A percentile compares a stretch with the other conserved stretches of the same genome.
Conservation (phyloP, 2,888 invertebrate species). For the Hybos culiciformis region DNA sequence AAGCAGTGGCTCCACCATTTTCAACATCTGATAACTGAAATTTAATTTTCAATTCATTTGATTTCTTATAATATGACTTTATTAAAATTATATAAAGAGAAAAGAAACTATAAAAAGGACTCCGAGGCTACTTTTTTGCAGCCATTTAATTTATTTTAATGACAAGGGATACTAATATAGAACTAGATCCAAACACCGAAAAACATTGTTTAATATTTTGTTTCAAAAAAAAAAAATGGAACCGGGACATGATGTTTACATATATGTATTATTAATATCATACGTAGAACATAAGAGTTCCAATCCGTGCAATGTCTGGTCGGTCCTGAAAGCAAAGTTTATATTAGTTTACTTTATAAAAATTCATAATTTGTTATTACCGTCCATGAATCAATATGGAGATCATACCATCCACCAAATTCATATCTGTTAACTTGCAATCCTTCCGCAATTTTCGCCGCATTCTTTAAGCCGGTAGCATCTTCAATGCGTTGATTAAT, state of each 20-base stretch:
- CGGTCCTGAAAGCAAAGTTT: no score
- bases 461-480: constrained; percentile 27
- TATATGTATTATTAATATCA: no score
- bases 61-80: neutral
- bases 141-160: no score
- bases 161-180: no score
- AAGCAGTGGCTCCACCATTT: constrained; percentile 48
- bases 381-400: constrained; percentile 27
- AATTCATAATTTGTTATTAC: no score
- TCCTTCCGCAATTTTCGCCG: constrained; percentile 22
- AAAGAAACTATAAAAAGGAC: neutral
- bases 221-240: no score
- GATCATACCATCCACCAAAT: constrained; percentile 27
- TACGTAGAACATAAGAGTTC: no score
- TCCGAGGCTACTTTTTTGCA: neutral
- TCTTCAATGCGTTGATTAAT: constrained; percentile 23
- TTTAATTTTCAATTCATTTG: no score
- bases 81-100: neutral
- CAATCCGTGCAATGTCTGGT: no score
- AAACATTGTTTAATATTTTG: no score
- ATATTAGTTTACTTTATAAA: neutral
- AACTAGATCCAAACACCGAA: no score
- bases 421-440: constrained; percentile 31
- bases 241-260: no score
- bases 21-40: constrained; percentile 38